Evolutionary conservation across 2,797 vertebrate species (phyloP), one percentile per base, ranked within the genome.

Genomic region (Pseudomugil tenellus): DNA sequence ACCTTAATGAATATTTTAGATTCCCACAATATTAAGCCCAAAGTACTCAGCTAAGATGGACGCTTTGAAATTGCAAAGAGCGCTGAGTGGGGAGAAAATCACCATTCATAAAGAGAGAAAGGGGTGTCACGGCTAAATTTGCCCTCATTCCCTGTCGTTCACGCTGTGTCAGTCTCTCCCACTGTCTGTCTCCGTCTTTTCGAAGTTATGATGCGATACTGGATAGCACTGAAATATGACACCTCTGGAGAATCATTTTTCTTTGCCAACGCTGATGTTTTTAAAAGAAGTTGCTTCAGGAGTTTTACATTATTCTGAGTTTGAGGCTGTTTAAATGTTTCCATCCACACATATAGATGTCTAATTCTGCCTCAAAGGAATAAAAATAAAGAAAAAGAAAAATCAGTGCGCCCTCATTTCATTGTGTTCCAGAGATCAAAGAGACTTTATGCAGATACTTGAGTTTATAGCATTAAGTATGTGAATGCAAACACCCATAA

Each of bases 11-110:
- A 91, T 90, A 92, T 90, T 90, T 84, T 90, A 70, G 70, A 69
- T 65, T 58, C 52, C 48, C 87, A 92, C 90, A 90, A 92, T 81
- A 62, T 76, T 39, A 59, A 23, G 62, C 72, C 70, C 67, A 76
- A 82, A 74, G 72, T 82, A 80, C 80, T 85, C 74, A 28, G 80
- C 77, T 79, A 77, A 81, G 86, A 89, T 69, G 74, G 79, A 84
- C n/a, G 72, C 88, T 93, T 92, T 93, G 88, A 94, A 91, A 90
- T 87, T 58, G 46, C 52, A 32, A 63, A 87, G 80, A 90, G 91
- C 66, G 80, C 70, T 61, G 78, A 81, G 80, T 51, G 79, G 64
- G 67, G 53, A 76, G 75, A 86, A 76, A 80, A 85, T 76, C 49
- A 72, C 86, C 85, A 81, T 86, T 89, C 81, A 87, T 60, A 70